These are phyloP conservation scores for Nephrocerus scutellatus DNA, from an alignment of 2,888 invertebrate genomes.

Conservation along the genomic window DNA sequence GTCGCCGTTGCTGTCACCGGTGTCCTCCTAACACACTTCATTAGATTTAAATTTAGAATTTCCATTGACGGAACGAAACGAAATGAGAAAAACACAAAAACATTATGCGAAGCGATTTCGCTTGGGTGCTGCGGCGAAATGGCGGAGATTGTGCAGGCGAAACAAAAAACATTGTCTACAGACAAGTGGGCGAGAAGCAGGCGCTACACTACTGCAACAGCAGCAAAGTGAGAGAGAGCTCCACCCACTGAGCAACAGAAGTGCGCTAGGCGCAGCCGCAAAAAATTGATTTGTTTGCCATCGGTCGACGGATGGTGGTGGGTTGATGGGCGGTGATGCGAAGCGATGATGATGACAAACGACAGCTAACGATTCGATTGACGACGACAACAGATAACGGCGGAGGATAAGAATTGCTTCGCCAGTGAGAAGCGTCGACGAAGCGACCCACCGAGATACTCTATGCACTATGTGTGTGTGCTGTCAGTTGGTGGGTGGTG, in stretches of 20 bases:
- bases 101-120: constrained; percentile 1
- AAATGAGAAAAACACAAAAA: background rate
- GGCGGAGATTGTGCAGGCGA: background rate
- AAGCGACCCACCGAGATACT: too few relatives aligned
- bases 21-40: constrained; percentile 45
- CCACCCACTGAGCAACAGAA: constrained; percentile 28
- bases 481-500: too few relatives aligned
- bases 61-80: constrained; percentile 8
- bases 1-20: background rate
- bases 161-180: constrained; percentile 2
- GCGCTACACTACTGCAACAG: too few relatives aligned
- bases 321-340: constrained; percentile 18
- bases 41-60: constrained; percentile 26
- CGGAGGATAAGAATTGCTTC: too few relatives aligned
- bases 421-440: too few relatives aligned
- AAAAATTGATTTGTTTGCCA: constrained; percentile 21
- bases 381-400: too few relatives aligned
- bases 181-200: too few relatives aligned
- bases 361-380: constrained; percentile 30
- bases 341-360: constrained; percentile 37
- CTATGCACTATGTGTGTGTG: too few relatives aligned
- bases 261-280: constrained; percentile 30
- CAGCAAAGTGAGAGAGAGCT: too few relatives aligned
- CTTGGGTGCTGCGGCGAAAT: background rate
- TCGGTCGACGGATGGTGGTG: constrained; percentile 40